Evolutionary conservation across 92 coral and sea anemone species (phyloP).

Genomic region (Palythoa heliodiscus): DNA sequence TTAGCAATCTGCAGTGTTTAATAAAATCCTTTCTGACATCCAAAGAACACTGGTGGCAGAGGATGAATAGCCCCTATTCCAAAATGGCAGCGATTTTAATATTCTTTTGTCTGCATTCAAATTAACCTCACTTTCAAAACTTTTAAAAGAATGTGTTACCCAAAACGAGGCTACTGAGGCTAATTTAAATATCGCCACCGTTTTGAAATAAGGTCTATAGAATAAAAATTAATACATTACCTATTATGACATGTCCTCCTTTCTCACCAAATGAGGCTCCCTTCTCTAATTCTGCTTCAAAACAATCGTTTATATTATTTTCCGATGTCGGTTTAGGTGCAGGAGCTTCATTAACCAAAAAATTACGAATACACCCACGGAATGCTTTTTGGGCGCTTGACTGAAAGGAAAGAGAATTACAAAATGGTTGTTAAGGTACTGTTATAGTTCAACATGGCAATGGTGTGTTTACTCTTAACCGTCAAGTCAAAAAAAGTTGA

Average conservation of each 20-base stretch:
- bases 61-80: too few relatives aligned
- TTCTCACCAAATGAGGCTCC: constrained; percentile 15
- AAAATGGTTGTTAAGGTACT: not conserved
- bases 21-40: too few relatives aligned
- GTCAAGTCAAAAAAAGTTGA: too few relatives aligned
- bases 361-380: constrained; percentile 32
- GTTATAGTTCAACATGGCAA: not conserved
- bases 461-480: not conserved
- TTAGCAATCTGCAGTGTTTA: too few relatives aligned
- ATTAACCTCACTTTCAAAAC: too few relatives aligned
- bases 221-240: not conserved
- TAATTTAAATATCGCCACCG: too few relatives aligned
- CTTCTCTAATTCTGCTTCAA: not conserved
- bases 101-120: too few relatives aligned
- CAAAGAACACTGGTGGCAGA: too few relatives aligned
- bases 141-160: too few relatives aligned
- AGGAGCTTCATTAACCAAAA: not conserved
- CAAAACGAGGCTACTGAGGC: not conserved
- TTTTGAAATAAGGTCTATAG: not conserved
- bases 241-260: constrained; percentile 23
- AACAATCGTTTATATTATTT: not conserved
- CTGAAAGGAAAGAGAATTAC: not conserved
- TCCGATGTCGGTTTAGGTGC: not conserved
- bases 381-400: not conserved
- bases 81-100: too few relatives aligned